Evolutionary conservation across 2,113 vertebrate species (phyloP), one percentile per base, ranked within the genome.

Genomic region (Pampusana beccarii): DNA sequence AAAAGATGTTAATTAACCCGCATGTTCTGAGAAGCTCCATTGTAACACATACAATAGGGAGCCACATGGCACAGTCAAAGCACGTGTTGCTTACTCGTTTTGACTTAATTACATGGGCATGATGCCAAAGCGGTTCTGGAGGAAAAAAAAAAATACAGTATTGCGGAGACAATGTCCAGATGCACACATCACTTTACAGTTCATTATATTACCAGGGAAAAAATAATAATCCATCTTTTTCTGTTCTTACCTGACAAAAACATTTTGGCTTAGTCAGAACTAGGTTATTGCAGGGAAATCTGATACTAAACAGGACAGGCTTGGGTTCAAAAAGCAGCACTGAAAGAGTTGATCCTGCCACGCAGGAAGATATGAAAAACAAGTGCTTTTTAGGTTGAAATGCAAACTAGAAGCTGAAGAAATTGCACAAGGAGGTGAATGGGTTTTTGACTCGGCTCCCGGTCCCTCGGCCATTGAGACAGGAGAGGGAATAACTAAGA

Each of bases 1-100:
- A 97, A 97, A 98, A 98, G 96, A 97, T 97, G 95, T 97, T 97
- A 96, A 98, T 98, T 97, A 97, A 98, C 92, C 91, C 91, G 10
- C 70, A 36, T 94, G 92, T 91, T 95, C 74, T 79, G 77, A 96
- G 94, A 88, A 84, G 87, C 78, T 61, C 90, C 89, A 96, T 79
- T 96, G 93, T 92, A 92, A 48, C 65, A 71, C 73, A 79, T 88
- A 96, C 95, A 96, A 95, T 74, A 93, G 92, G 85, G 67, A 78
- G 73, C 65, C 60, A 93, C 93, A 73, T 42, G 67, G 83, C 77
- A 74, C 36, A 86, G 90, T 73, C 78, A 48, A 60, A 84, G 94
- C 85, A 96, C 82, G 85, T 86, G 86, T 90, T 75, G 89, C 92
- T 90, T 65, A 87, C 92, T 95, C 29, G 29, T 81, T 84, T 80